A percentile compares a stretch with the other conserved stretches of the same genome.
Conservation (phyloP, 2,888 invertebrate species). For the Sesia apiformis region DNA sequence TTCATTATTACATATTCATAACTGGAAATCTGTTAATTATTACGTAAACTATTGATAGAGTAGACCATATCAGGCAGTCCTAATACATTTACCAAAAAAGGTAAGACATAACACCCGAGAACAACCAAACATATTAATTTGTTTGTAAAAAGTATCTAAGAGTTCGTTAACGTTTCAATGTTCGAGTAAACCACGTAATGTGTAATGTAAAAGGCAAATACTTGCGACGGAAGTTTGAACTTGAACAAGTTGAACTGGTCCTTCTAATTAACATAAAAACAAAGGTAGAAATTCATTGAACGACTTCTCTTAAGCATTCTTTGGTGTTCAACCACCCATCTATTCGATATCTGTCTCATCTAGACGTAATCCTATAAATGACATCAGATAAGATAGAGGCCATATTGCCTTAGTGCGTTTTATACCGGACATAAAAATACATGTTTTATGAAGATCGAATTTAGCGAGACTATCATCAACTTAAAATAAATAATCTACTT, state of each 20-base stretch:
- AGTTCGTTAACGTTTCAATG: conserved; percentile 7
- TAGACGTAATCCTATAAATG: conserved; percentile 68
- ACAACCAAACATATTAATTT: neutral
- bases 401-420: conserved; percentile 29
- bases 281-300: conserved; percentile 64
- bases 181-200: conserved; percentile 31
- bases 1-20: too few species aligned
- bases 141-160: too few species aligned
- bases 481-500: neutral
- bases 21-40: too few species aligned
- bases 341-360: conserved; percentile 60
- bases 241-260: conserved; percentile 42
- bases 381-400: conserved; percentile 61
- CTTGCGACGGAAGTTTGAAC: conserved; percentile 56
- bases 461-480: neutral
- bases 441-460: neutral
- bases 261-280: conserved; percentile 65
- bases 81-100: conserved; percentile 1
- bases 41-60: neutral
- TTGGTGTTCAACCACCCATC: conserved; percentile 52
- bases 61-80: neutral
- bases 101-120: conserved; percentile 8
- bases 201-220: conserved; percentile 43
- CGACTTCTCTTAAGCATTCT: conserved; percentile 62
- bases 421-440: conserved; percentile 10